Evolutionary conservation across 2,113 vertebrate genomes (phyloP).

Genomic region (Jaculus jaculus): DNA sequence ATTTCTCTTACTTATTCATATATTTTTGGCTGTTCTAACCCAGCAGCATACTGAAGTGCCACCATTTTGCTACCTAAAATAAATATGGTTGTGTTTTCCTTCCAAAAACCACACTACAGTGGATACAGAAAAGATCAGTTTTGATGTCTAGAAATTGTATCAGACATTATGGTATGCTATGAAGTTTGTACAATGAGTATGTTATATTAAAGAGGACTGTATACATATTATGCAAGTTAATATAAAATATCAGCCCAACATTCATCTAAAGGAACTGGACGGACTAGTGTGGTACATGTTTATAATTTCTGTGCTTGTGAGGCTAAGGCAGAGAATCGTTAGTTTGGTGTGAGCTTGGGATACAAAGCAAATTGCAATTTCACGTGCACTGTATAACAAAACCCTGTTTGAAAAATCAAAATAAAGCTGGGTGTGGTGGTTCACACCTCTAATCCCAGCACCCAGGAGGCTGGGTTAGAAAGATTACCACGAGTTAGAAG

Average conservation of each 20-base stretch:
- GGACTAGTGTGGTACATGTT: background rate
- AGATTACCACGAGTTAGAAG: background rate
- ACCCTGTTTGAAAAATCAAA: background rate
- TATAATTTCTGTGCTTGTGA: background rate
- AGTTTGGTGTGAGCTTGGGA: background rate
- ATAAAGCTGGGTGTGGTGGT: background rate
- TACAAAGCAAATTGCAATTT: background rate
- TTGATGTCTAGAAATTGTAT: background rate
- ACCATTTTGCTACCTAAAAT: background rate
- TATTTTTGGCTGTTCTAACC: background rate
- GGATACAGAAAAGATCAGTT: background rate
- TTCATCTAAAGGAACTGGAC: background rate
- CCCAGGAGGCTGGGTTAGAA: background rate
- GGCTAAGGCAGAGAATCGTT: background rate
- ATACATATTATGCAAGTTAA: background rate
- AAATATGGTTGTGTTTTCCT: background rate
- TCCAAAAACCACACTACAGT: background rate
- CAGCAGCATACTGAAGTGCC: background rate
- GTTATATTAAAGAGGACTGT: background rate
- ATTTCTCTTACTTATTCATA: background rate
- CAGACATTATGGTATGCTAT: background rate
- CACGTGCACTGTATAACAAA: background rate
- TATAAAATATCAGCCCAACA: background rate
- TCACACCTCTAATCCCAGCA: background rate
- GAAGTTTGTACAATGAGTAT: background rate